Base-by-base conservation (phyloP, 2,888 invertebrate species). In the Idaea straminata region DNA sequence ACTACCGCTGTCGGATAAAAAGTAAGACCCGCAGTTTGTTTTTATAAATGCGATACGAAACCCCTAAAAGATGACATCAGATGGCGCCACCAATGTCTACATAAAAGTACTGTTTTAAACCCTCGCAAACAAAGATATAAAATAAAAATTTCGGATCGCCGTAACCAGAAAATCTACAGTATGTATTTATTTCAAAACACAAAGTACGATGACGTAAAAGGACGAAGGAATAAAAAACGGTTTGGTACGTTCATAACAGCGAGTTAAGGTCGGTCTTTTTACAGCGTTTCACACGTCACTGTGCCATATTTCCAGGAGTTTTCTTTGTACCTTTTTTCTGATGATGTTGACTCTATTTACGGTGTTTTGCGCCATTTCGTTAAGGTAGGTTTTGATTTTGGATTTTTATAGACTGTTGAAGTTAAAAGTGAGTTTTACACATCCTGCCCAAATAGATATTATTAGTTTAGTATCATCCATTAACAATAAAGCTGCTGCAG, bases 211-310 rank as follows among this genome's bases (percentile, higher is more conserved):
- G 68, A 70, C 68, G 69, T 68, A 72, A 72, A 71, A 74, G 74
- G 68, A 66, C 61, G 66, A 66, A 74, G 66, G 65, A 70, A 69
- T 64, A 71, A 75, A 77, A 71, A 74, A 70, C 58, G 57, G 58
- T 62, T 72, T 69, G 73, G 72, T 74, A 74, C 73, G 74, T 77
- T 76, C 74, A 72, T 74, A 77, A 75, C 73, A 73, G 67, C 67
- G 70, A 65, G 69, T 73, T 69, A 72, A 73, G 70, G 71, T 67
- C 69, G 69, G 69, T 66, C 67, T 75, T 77, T 76, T 78, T 78
- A 69, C 71, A 63, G 64, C 58, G 63, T 73, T 67, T 61, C 67
- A 66, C 66, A 47, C 47, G 64, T 68, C 75, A 76, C 70, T 69
- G 66, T 57, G 65, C 61, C 38, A 69, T 75, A 75, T 75, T 77